A percentile compares a stretch with the other conserved stretches of the same genome.
phyloP scores from a whole-genome alignment of 2,888 invertebrate genomes.

The Vesta saturnalis region DNA sequence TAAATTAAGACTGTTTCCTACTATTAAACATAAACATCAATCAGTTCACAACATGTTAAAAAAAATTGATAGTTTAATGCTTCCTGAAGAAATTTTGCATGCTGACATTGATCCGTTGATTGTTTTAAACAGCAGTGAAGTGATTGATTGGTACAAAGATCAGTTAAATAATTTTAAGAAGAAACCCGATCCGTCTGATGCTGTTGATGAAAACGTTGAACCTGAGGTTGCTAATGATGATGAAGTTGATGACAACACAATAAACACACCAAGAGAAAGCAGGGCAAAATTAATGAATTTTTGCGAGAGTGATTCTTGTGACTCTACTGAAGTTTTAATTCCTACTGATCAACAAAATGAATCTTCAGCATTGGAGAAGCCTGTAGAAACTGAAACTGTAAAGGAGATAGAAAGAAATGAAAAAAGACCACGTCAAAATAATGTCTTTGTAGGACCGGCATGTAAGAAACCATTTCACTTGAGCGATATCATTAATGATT shows the following conservation, averaged over 20 bases:
- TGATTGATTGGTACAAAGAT: slow-evolving; percentile 12
- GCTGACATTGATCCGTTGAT: not conserved
- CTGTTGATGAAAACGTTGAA: not conserved
- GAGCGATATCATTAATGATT: slow-evolving; percentile 7
- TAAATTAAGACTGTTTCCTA: not conserved
- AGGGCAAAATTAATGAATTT: slow-evolving; percentile 24
- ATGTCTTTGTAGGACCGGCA: not conserved
- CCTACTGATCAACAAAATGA: not conserved
- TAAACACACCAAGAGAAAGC: not conserved
- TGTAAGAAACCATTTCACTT: not conserved
- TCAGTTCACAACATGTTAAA: not conserved
- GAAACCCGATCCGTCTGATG: not conserved
- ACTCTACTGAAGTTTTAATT: not conserved
- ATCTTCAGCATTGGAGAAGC: not conserved
- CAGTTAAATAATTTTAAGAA: slow-evolving; percentile 15
- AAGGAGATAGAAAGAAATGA: not conserved
- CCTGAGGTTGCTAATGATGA: not conserved
- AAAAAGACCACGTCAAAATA: not conserved
- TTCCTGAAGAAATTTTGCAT: slow-evolving; percentile 8
- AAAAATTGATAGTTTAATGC: not conserved
- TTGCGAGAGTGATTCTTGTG: slow-evolving; percentile 19
- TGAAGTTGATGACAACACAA: not conserved
- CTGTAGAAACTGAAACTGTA: not conserved
- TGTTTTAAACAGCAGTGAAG: not conserved
- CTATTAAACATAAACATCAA: not conserved